Base-by-base conservation (phyloP, 2,797 vertebrate genomes). In the Coregonus suidteri region DNA sequence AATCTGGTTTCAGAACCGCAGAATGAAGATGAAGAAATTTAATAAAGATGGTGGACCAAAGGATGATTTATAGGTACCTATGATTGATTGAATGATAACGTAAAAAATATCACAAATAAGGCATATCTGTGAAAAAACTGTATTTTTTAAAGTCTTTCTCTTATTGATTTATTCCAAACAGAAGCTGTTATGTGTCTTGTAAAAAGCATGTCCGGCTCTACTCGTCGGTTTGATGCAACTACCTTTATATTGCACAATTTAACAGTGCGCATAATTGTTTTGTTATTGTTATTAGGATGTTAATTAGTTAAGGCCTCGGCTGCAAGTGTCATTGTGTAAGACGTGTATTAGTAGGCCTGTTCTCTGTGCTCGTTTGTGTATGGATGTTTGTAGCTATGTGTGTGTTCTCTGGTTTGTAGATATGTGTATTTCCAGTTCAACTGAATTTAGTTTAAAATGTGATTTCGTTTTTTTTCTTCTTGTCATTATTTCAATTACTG, bases 11-110 rank as follows among this genome's bases (percentile, higher is more conserved):
- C 97, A 98, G 91, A 98, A 98, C 88, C 95, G 97, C 88, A 95
- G 97, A 88, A 98, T 98, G 97, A 98, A 98, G 95, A 97, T 98
- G 97, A 98, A 98, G 95, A 98, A 98, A 93, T 97, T 97, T 92
- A 98, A 98, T 93, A 98, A 98, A 90, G 97, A 98, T 79, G 87
- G 91, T 73, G 92, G 94, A 83, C 94, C 95, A 1, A 98, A 98
- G 90, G 96, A 97, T 1, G 95, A 95, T 82, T 95, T 89, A 95
- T 64, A 64, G 20, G 9, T 13, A 47, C 9, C 41, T 47, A 66
- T 75, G 90, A 88, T 18, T 92, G 82, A 90, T 72, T 79, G 70
- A 78, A 51, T 16, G 67, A 51, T 65, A 25, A 66, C 54, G 25
- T 77, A 79, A 62, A 37, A 47, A 47, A 47, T 74, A 74, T 65